phyloP scores from a whole-genome alignment of 2,888 invertebrate species.

The Chouioia cunea region DNA sequence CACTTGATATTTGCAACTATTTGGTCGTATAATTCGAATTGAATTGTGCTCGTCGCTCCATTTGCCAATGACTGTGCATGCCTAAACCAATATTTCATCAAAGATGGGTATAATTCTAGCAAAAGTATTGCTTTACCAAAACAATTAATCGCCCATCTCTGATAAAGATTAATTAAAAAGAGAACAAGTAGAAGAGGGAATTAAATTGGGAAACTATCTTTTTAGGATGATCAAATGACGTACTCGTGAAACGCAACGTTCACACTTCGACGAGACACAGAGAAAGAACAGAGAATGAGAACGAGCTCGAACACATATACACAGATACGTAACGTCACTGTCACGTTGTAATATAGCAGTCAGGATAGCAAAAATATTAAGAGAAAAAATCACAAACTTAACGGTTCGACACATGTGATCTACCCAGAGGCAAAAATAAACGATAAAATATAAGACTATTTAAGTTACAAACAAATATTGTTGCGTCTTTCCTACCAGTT shows the following conservation, averaged over 20 bases:
- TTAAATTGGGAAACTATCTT: conserved; percentile 46
- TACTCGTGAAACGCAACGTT: conserved; percentile 47
- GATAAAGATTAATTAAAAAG: conserved; percentile 29
- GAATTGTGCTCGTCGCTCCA: conserved; percentile 42
- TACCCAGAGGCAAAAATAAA: conserved; percentile 37
- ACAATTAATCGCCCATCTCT: conserved; percentile 28
- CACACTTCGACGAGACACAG: conserved; percentile 40
- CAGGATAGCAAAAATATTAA: neutral
- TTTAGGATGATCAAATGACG: conserved; percentile 49
- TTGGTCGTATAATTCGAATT: conserved; percentile 9
- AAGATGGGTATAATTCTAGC: conserved; percentile 31
- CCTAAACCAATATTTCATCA: conserved; percentile 23
- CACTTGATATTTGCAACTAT: too few relatives aligned
- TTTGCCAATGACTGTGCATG: conserved; percentile 37
- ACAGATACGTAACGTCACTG: conserved; percentile 32
- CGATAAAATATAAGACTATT: neutral
- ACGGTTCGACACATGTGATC: conserved; percentile 5
- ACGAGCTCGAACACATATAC: conserved; percentile 25
- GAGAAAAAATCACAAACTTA: neutral
- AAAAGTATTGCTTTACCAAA: neutral
- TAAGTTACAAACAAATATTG: conserved; percentile 31
- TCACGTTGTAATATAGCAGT: conserved; percentile 33
- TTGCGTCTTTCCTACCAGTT: conserved; percentile 41
- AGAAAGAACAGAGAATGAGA: conserved; percentile 39
- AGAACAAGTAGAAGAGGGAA: conserved; percentile 24